These are phyloP conservation scores for Acromyrmex heyeri DNA, from an alignment of 1,140 invertebrate species.

Conservation along the genomic window DNA sequence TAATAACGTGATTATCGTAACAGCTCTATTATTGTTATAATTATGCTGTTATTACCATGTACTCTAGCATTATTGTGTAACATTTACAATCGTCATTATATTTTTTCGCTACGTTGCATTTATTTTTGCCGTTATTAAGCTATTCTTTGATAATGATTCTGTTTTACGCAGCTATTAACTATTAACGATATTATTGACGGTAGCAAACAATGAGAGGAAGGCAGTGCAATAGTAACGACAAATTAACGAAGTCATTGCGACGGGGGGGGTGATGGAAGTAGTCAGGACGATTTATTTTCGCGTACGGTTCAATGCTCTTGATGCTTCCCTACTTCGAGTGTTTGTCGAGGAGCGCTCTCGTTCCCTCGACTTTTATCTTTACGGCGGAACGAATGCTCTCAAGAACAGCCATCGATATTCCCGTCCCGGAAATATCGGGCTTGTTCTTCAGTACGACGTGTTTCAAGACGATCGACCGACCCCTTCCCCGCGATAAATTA, in stretches of 20 bases:
- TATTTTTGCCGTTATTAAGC: slow-evolving; percentile 1
- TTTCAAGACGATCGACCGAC: slow-evolving; percentile 43
- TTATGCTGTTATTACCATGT: neutral
- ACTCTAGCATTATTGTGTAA: neutral
- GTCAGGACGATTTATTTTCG: slow-evolving; percentile 52
- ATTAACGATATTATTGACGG: neutral
- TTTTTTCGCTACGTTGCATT: neutral
- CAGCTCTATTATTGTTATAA: neutral
- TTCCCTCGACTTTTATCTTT: slow-evolving; percentile 60
- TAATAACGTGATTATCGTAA: neutral
- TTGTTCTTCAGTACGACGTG: slow-evolving; percentile 55
- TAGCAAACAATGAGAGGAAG: neutral
- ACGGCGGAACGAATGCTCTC: slow-evolving; percentile 60
- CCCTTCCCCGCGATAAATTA: slow-evolving; percentile 39
- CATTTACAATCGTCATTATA: neutral
- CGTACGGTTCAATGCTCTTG: slow-evolving; percentile 54
- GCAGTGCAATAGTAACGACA: slow-evolving; percentile 8
- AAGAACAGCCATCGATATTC: slow-evolving; percentile 63
- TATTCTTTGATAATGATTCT: neutral
- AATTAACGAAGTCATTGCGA: slow-evolving; percentile 40
- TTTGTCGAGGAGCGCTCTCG: slow-evolving; percentile 52
- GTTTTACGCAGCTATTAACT: neutral
- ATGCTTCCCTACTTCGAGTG: slow-evolving; percentile 45
- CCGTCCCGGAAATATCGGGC: slow-evolving; percentile 59
- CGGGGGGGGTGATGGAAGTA: neutral